Evolutionary conservation across 2,113 vertebrate genomes (phyloP).

Genomic region (Lepisosteus oculatus): DNA sequence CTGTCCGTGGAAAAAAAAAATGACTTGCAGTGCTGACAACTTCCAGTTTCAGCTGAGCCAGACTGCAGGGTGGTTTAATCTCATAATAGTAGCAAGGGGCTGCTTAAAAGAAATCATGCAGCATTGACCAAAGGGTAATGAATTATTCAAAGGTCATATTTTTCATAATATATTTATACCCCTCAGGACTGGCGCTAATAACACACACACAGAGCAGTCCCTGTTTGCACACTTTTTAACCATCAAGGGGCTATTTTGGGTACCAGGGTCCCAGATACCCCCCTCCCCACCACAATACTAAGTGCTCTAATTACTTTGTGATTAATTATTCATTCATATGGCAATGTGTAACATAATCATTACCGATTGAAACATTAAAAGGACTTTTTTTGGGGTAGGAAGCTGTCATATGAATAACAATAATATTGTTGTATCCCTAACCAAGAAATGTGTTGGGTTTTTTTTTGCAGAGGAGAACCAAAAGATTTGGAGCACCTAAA

Average conservation of each 20-base stretch:
- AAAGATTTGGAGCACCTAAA: not conserved
- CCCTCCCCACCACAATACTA: conserved; percentile 3
- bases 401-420: too few species aligned
- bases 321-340: conserved; percentile 42
- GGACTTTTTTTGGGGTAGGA: conserved; percentile 4
- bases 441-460: too few species aligned
- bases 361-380: conserved; percentile 15
- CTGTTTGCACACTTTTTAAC: conserved; percentile 35
- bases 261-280: not conserved
- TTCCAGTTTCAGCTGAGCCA: conserved; percentile 51
- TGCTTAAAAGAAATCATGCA: conserved; percentile 70
- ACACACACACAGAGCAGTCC: conserved; percentile 25
- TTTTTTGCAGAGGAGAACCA: not conserved
- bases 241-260: conserved; percentile 14
- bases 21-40: conserved; percentile 57
- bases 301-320: conserved; percentile 38
- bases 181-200: conserved; percentile 25
- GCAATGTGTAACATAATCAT: conserved; percentile 23
- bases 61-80: conserved; percentile 68
- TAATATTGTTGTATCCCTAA: too few species aligned
- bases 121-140: conserved; percentile 69
- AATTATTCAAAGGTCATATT: conserved; percentile 67
- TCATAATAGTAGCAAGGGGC: conserved; percentile 65
- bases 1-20: too few species aligned
- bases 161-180: conserved; percentile 55